Evolutionary conservation across 1,140 invertebrate species (phyloP), one percentile per base, ranked within the genome.

Genomic region (Chironomus tepperi): DNA sequence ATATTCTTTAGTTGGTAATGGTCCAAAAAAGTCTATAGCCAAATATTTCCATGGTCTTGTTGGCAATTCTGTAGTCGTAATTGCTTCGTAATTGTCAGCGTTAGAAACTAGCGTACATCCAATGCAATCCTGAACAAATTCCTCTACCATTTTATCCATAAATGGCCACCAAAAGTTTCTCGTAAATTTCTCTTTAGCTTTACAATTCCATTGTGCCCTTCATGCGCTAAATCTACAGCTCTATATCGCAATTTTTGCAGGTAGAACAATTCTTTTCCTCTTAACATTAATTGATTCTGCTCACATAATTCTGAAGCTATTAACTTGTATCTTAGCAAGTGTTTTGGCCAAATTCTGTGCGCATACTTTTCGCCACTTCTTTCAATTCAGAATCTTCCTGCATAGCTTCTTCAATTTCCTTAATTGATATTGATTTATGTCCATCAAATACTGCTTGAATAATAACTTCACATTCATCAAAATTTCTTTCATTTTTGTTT

Each of bases 131-230:
- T 80, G 80, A 9, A 80, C 77, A n/a, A 76, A 75, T 16, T 75
- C 76, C 78, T 83, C 81, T 9, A 79, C 79, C 9, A 84, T 79
- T 65, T 76, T 76, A 75, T 87, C 82, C 0, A 86, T 80, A n/a
- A 76, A 77, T 10, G 78, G 79, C 83, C 83, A 87, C 81, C 82
- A 9, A 85, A 78, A 77, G 85, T 83, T 16, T 75, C 78, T 19
- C 84, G 57, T 2, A 85, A 81, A n/a, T 84, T 43, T 2, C 77
- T 74, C 77, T 88, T 87, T 83, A 86, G 87, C 8, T 78, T 79
- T 0, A 80, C 79, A 3, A 85, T 81, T 7, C 85, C 84, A 0
- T 80, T 77, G 77, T 86, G 85, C 18, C 79, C 80, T 74, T 78
- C 75, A 57, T 85, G 85, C 12, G 79, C 78, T 2, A 76, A 75